A percentile compares a stretch with the other conserved stretches of the same genome.
Evolutionary conservation across 2,797 vertebrate genomes (phyloP).

Genomic region (Scyliorhinus canicula): DNA sequence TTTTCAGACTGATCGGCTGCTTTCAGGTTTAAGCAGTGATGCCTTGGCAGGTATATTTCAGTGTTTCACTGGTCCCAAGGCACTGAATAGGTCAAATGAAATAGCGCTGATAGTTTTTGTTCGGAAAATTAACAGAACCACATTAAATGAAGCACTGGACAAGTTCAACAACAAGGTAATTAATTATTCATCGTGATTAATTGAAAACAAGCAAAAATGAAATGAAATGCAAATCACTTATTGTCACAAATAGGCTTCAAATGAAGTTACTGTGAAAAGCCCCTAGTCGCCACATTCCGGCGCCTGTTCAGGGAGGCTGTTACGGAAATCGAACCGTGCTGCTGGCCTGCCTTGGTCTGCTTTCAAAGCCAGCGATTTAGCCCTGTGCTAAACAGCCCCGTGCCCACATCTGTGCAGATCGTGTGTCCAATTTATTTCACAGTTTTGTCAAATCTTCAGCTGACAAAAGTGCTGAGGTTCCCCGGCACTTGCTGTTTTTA

Average conservation of each 20-base stretch:
- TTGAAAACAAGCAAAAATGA: background rate
- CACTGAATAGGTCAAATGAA: conserved; percentile 25
- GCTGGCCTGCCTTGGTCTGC: no score
- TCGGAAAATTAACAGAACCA: conserved; percentile 23
- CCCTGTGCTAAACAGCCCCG: no score
- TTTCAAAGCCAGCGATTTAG: no score
- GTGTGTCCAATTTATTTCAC: background rate
- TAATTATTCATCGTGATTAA: background rate
- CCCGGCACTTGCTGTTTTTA: background rate
- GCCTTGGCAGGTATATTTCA: background rate
- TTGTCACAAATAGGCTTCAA: no score
- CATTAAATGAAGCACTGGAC: background rate
- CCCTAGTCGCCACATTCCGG: no score
- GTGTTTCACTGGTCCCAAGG: background rate
- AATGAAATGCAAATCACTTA: no score
- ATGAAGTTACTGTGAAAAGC: no score
- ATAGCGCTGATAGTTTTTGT: background rate
- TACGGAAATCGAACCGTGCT: no score
- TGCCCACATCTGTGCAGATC: no score
- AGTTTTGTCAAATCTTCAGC: background rate
- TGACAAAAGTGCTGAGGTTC: background rate
- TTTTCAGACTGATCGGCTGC: conserved; percentile 9
- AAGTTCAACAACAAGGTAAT: conserved; percentile 20
- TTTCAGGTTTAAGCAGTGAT: background rate
- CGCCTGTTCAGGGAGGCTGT: no score